Evolutionary conservation across 2,888 invertebrate genomes (phyloP), one percentile per base, ranked within the genome.

Genomic region (Buathra laborator): DNA sequence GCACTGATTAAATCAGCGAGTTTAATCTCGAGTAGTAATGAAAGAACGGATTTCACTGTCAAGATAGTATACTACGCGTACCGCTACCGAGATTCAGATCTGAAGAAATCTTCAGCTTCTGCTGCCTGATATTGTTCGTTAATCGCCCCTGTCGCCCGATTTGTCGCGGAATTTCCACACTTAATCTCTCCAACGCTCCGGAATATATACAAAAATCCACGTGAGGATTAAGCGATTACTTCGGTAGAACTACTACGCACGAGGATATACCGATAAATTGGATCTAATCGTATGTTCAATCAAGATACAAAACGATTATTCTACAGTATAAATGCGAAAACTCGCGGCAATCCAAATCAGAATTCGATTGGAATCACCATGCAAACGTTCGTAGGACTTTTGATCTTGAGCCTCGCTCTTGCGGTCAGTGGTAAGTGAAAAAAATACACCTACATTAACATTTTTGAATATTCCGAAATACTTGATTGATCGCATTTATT

Each of bases 391-490:
- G 46, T 62, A 2, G 74, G 74, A 62, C 46, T 74, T 46, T 44
- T 74, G 32, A 16, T 62, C 16, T 16, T 74, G 62, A 48, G 74
- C 74, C 46, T 74, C 24, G 74, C 74, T 29, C 62, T 74, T n/a
- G 62, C 46, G 16, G 62, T 44, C 59, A 48, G 19, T 29, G 74
- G 74, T 74, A 19, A 62, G 62, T 44, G 3, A 29, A 7, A 46
- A 62, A 46, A 3, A 29, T 14, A 2, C 1, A 46, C 9, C n/a
- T n/a, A 19, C 3, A 14, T 5, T 1, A 9, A 59, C 5, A 0
- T 59, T 3, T 7, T 12, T 10, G 12, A 24, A 24, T 7, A 1
- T 59, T 10, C 4, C 29, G 59, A 24, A 56, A 24, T 24, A 24
- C 24, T 24, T 29, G 29, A 59, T 24, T 24, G 59, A 24, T 59